Percentiles rank a stretch among this genome's conserved stretches.
These are phyloP conservation scores for Peromyscus melanophrys DNA, from an alignment of 2,797 vertebrate species.

Conservation along the genomic window DNA sequence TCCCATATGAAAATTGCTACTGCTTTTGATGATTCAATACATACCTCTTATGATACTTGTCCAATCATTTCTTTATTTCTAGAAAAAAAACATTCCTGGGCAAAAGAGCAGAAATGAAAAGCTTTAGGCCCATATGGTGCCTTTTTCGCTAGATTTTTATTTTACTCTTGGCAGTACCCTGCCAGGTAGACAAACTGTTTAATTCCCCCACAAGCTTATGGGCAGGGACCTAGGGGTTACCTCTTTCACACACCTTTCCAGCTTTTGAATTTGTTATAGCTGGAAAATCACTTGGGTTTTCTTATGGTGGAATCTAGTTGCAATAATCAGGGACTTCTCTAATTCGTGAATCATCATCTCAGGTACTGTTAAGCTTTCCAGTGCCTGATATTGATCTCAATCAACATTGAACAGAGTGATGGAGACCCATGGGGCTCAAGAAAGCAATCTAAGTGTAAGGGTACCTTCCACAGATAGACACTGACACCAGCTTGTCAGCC, in stretches of 20 bases:
- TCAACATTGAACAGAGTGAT: not conserved
- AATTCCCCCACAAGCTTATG: not conserved
- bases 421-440: not conserved
- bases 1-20: not conserved
- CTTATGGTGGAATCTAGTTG: not conserved
- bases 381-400: not conserved
- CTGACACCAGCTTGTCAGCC: not conserved
- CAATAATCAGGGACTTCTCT: not conserved
- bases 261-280: not conserved
- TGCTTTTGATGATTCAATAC: not conserved
- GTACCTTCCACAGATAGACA: not conserved
- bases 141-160: conserved; percentile 24
- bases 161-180: not conserved
- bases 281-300: not conserved
- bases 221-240: not conserved
- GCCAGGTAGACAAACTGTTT: not conserved
- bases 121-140: not conserved
- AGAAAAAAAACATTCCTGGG: not conserved
- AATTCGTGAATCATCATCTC: not conserved
- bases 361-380: not conserved
- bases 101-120: not conserved
- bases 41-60: not conserved
- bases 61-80: not conserved
- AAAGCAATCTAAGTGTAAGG: not conserved
- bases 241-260: not conserved